Conservation (phyloP, 2,888 invertebrate species). For the Agonum fuliginosum region DNA sequence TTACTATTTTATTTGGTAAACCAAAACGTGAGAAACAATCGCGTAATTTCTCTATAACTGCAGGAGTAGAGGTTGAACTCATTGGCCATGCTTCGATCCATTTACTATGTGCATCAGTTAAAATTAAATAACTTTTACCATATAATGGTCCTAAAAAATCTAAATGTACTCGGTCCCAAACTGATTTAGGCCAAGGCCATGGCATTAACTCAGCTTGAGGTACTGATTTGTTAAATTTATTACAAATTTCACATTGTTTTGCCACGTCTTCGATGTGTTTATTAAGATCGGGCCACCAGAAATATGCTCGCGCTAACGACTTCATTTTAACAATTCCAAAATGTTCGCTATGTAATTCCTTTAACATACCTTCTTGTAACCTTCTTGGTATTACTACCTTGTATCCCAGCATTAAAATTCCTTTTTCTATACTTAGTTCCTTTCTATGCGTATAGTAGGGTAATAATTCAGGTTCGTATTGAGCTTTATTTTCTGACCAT, state of each 20-base stretch:
- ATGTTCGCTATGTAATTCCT: conserved; percentile 58
- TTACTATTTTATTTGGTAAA: too few relatives aligned
- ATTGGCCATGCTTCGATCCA: conserved; percentile 62
- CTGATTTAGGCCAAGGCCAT: too few relatives aligned
- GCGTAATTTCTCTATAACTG: conserved; percentile 52
- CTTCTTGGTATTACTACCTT: conserved; percentile 45
- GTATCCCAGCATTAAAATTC: conserved; percentile 56
- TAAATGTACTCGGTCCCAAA: too few relatives aligned
- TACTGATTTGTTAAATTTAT: too few relatives aligned
- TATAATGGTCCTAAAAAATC: too few relatives aligned
- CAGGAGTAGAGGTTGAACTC: conserved; percentile 47
- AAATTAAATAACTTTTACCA: too few relatives aligned
- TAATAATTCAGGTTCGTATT: conserved; percentile 13
- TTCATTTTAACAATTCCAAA: conserved; percentile 58
- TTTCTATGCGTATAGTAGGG: conserved; percentile 48
- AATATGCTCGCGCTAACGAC: conserved; percentile 48
- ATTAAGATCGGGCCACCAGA: conserved; percentile 61
- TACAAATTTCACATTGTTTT: too few relatives aligned
- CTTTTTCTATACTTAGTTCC: conserved; percentile 37
- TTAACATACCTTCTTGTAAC: conserved; percentile 29
- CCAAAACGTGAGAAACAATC: conserved; percentile 63
- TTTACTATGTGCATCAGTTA: conserved; percentile 61
- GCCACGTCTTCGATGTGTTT: conserved; percentile 60
- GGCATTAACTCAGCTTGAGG: too few relatives aligned
- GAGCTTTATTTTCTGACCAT: background rate